phyloP scores from a whole-genome alignment of 2,888 invertebrate species.

The Magallana nippona region DNA sequence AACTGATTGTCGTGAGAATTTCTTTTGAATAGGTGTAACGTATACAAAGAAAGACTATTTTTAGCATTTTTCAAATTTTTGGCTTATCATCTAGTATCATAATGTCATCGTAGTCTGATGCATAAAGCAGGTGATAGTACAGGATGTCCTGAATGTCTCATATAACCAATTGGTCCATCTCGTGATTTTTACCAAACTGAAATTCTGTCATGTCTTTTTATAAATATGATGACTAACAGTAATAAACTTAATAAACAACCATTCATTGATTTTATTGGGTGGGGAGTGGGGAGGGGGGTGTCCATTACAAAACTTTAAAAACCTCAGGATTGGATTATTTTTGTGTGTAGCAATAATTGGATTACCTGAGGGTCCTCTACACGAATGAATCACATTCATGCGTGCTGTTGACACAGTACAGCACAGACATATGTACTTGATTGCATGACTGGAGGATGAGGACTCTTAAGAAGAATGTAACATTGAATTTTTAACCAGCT shows the following conservation, averaged over 20 bases:
- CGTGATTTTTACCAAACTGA: neutral
- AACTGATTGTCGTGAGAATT: neutral
- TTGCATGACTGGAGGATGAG: slow-evolving; percentile 27
- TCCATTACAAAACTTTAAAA: slow-evolving; percentile 8
- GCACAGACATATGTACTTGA: slow-evolving; percentile 5
- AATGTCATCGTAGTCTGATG: neutral
- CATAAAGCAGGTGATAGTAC: slow-evolving; percentile 8
- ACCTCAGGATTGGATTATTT: neutral
- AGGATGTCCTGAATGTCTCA: slow-evolving; percentile 15
- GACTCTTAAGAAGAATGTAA: slow-evolving; percentile 21
- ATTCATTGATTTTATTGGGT: neutral
- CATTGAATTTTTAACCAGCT: slow-evolving; percentile 24
- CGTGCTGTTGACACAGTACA: slow-evolving; percentile 30
- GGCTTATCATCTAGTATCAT: neutral
- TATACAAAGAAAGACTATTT: neutral
- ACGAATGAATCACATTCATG: slow-evolving; percentile 30
- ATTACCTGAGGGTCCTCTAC: neutral
- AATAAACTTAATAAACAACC: neutral
- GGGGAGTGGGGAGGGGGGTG: no score
- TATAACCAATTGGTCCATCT: neutral
- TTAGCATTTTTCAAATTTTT: neutral
- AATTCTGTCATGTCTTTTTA: slow-evolving; percentile 4
- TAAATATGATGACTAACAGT: neutral
- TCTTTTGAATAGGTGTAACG: neutral
- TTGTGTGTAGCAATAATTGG: slow-evolving; percentile 1